Percentiles rank a stretch among this genome's conserved stretches.
Conservation (phyloP, 2,888 invertebrate genomes). For the Limnephilus rhombicus region DNA sequence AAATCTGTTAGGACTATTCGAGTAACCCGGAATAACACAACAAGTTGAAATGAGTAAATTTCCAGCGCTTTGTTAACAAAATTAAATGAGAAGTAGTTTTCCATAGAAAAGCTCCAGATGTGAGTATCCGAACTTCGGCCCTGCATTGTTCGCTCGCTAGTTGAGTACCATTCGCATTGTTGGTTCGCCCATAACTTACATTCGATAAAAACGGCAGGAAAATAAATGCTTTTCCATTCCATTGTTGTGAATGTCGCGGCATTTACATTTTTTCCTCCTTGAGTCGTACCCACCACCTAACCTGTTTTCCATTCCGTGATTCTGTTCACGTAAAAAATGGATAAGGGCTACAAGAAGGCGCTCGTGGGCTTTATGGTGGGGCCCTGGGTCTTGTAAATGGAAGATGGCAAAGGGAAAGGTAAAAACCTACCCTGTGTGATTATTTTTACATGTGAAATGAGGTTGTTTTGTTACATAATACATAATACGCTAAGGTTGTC, state of each 20-base stretch:
- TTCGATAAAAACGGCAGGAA: slow-evolving; percentile 61
- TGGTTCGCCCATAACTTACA: slow-evolving; percentile 57
- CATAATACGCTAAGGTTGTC: background rate
- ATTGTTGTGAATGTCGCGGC: slow-evolving; percentile 64
- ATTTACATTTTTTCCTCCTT: slow-evolving; percentile 64
- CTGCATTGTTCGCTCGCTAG: slow-evolving; percentile 23
- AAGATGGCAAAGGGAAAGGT: background rate
- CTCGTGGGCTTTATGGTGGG: slow-evolving; percentile 17
- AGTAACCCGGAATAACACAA: background rate
- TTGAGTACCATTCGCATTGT: slow-evolving; percentile 20
- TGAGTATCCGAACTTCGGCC: slow-evolving; percentile 12
- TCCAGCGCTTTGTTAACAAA: slow-evolving; percentile 7
- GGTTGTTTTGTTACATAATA: background rate
- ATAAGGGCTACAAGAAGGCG: slow-evolving; percentile 52
- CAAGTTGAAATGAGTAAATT: slow-evolving; percentile 22
- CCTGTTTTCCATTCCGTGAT: slow-evolving; percentile 31
- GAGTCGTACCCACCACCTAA: slow-evolving; percentile 42
- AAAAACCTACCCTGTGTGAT: background rate
- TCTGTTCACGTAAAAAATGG: slow-evolving; percentile 65
- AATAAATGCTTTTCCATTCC: slow-evolving; percentile 65
- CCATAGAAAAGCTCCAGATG: background rate
- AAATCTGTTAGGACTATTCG: background rate
- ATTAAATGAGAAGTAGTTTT: slow-evolving; percentile 16
- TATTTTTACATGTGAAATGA: slow-evolving; percentile 35
- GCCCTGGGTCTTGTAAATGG: background rate